Evolutionary conservation across 1,140 invertebrate genomes (phyloP).

Genomic region (Trachymyrmex septentrionalis): DNA sequence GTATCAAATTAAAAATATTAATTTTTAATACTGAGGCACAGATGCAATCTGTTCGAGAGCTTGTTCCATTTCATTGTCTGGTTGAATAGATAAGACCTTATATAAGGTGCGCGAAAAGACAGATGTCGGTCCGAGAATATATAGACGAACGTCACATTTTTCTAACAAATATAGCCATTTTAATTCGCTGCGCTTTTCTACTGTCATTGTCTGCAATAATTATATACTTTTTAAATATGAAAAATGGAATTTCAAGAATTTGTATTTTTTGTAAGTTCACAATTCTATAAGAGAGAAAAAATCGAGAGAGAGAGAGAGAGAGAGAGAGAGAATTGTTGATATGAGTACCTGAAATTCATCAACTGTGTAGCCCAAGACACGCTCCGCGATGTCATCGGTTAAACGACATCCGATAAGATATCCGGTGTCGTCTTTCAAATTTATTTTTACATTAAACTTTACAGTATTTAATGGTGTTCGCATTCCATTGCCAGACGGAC

Average conservation of each 20-base stretch:
- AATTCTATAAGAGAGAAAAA: too few species aligned
- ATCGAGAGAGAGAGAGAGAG: too few species aligned
- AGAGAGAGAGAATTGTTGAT: too few species aligned
- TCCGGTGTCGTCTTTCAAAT: constrained; percentile 85
- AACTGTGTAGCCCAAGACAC: constrained; percentile 77
- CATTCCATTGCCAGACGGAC: constrained; percentile 84
- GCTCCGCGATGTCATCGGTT: constrained; percentile 80
- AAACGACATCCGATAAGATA: constrained; percentile 84
- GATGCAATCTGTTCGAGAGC: neutral
- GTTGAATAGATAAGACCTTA: constrained; percentile 81
- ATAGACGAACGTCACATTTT: constrained; percentile 79
- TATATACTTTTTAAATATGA: neutral
- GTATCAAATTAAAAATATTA: neutral
- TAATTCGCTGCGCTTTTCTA: constrained; percentile 74
- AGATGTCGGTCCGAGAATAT: constrained; percentile 81
- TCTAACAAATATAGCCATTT: constrained; percentile 80
- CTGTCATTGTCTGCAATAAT: constrained; percentile 76
- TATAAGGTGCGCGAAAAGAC: constrained; percentile 79
- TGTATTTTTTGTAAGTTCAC: too few species aligned
- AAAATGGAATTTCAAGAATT: neutral
- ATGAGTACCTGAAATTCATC: constrained; percentile 79
- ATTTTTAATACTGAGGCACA: neutral
- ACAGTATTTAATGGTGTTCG: constrained; percentile 77
- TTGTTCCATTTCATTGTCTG: constrained; percentile 27
- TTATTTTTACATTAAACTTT: constrained; percentile 82